phyloP scores from a whole-genome alignment of 1,140 invertebrate species.

The Lepidurus packardi region DNA sequence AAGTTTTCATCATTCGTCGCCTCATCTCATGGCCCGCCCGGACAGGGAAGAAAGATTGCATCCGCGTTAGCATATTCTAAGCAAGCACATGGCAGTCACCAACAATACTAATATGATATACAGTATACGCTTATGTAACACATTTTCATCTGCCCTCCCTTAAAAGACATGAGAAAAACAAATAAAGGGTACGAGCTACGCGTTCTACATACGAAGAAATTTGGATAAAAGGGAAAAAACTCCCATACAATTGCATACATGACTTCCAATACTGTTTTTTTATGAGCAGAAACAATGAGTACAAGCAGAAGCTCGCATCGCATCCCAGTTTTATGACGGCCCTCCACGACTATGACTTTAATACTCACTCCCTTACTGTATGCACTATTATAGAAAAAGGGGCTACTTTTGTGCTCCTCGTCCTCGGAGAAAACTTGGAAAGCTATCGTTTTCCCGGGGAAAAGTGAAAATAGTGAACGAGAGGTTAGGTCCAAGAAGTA shows the following conservation, averaged over 20 bases:
- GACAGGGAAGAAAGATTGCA: not conserved
- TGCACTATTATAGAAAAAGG: constrained; percentile 14
- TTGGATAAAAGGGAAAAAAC: not conserved
- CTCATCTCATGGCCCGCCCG: not conserved
- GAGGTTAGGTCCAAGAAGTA: not conserved
- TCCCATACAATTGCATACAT: not conserved
- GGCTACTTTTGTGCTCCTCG: not conserved
- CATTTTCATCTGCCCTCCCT: not conserved
- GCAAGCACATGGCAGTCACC: not conserved
- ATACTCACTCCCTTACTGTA: not conserved
- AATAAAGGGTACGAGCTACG: no score
- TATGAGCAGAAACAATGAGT: constrained; percentile 10
- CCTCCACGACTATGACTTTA: not conserved
- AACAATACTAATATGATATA: not conserved
- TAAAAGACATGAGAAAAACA: not conserved
- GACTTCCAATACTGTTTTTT: not conserved
- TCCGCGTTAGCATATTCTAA: not conserved
- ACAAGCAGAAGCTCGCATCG: not conserved
- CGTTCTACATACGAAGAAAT: no score
- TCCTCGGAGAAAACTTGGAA: not conserved
- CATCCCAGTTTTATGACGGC: not conserved
- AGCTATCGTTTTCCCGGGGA: not conserved
- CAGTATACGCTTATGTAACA: no score
- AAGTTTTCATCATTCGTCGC: not conserved
- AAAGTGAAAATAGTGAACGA: constrained; percentile 2